Evolutionary conservation across 2,113 vertebrate species (phyloP), one percentile per base, ranked within the genome.

Genomic region (Urocolius indicus): DNA sequence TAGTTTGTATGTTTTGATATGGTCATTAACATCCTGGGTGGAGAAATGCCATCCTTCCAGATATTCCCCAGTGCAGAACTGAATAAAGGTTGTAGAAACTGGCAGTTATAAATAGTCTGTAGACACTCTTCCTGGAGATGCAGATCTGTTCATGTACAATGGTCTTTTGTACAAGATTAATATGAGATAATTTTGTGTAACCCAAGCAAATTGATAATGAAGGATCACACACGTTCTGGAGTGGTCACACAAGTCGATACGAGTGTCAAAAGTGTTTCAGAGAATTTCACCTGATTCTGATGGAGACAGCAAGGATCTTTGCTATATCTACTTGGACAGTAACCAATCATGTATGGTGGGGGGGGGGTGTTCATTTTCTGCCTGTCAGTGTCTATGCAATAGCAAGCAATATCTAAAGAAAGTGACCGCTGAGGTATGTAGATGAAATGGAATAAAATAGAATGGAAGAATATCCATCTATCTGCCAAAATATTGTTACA

Each of bases 341-440:
- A 75, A 55, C 2, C 4, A 7, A 55, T 58, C 26, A n/a, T n/a
- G n/a, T n/a, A n/a, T n/a, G n/a, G n/a, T n/a, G 0, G 15, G 14
- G 2, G 4, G 38, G 38, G 38, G 12, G 38, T 12, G 38, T 41
- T 41, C 38, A 11, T 12, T n/a, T 66, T 81, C 32, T 75, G 29
- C 4, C 61, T 32, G 1, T 17, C 16, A 66, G 6, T 2, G 1
- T 24, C 20, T 45, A 21, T 51, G 32, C 15, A 59, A 45, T 20
- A 58, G 19, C 13, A 27, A 34, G 10, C n/a, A 54, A 3, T 21
- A 74, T 18, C 21, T 61, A 43, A 62, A 88, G 52, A 52, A 76
- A 71, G 9, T 36, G 19, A 23, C 6, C 23, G 16, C 0, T 43
- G 29, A 81, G 1, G 1, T 14, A 49, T 2, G 10, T 34, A 63